A percentile compares a stretch with the other conserved stretches of the same genome.
Evolutionary conservation across 1,140 invertebrate genomes (phyloP).

Genomic region (Temnothorax nylanderi): DNA sequence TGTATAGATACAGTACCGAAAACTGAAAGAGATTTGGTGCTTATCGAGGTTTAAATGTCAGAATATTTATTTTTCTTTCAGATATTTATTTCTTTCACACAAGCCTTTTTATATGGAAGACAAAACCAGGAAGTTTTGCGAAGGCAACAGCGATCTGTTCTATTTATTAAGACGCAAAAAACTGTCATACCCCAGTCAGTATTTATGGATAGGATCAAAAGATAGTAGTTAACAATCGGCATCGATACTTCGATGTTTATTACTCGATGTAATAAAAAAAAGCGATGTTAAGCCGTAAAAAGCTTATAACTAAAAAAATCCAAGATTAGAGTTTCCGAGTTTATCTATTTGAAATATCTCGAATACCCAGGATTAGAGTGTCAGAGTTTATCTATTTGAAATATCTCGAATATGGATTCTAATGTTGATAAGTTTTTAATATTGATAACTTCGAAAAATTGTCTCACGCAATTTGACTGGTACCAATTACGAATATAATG

Average conservation of each 20-base stretch:
- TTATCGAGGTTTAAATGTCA: not conserved
- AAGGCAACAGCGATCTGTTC: not conserved
- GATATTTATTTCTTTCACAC: not conserved
- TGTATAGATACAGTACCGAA: not conserved
- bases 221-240: constrained; percentile 13
- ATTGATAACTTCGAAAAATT: not conserved
- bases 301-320: constrained; percentile 22
- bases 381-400: not conserved
- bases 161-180: constrained; percentile 50
- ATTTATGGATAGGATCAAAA: constrained; percentile 46
- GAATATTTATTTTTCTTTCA: not conserved
- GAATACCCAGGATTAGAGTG: not conserved
- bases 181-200: constrained; percentile 21
- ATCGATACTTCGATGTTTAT: not conserved
- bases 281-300: constrained; percentile 5
- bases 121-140: not conserved
- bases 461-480: not conserved
- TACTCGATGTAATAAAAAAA: constrained; percentile 31
- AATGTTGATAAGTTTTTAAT: not conserved
- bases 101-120: not conserved
- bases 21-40: not conserved
- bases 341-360: not conserved
- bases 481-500: not conserved
- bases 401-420: not conserved
- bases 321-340: not conserved